Evolutionary conservation across 1,140 invertebrate species (phyloP).

Genomic region (Listronotus oregonensis): DNA sequence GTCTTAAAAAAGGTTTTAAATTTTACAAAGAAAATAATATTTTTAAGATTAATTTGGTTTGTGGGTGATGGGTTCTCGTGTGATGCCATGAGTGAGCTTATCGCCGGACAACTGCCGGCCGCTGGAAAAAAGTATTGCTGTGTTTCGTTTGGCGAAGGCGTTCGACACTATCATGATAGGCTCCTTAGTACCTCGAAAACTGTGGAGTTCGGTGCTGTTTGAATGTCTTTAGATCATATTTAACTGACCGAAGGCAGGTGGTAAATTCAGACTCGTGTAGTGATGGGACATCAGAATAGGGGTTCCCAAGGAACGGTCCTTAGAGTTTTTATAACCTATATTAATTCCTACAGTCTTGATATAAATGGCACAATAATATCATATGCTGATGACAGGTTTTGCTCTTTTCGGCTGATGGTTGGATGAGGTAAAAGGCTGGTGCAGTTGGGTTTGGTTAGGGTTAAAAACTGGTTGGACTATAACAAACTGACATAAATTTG

Average conservation of each 20-base stretch:
- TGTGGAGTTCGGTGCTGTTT: slow-evolving; percentile 43
- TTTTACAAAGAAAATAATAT: too few species aligned
- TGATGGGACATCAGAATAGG: background rate
- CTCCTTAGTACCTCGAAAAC: slow-evolving; percentile 43
- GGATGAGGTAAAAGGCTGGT: too few species aligned
- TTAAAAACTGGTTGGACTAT: too few species aligned
- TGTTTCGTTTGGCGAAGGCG: slow-evolving; percentile 34
- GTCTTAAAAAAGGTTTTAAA: background rate
- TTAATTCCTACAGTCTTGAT: too few species aligned
- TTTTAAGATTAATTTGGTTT: too few species aligned
- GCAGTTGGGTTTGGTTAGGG: too few species aligned
- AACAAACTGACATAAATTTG: too few species aligned
- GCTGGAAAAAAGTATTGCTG: slow-evolving; percentile 1
- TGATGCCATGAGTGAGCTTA: background rate
- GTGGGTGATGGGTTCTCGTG: background rate
- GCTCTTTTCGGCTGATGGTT: too few species aligned
- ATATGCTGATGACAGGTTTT: too few species aligned
- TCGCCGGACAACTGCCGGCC: background rate
- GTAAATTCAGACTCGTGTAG: slow-evolving; percentile 1
- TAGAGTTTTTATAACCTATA: too few species aligned
- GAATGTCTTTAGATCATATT: slow-evolving; percentile 43
- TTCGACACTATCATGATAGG: slow-evolving; percentile 47
- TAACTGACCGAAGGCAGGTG: too few species aligned
- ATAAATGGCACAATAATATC: too few species aligned
- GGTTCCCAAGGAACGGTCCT: slow-evolving; percentile 25